Evolutionary conservation across 2,113 vertebrate genomes (phyloP).

Genomic region (Panthera tigris): DNA sequence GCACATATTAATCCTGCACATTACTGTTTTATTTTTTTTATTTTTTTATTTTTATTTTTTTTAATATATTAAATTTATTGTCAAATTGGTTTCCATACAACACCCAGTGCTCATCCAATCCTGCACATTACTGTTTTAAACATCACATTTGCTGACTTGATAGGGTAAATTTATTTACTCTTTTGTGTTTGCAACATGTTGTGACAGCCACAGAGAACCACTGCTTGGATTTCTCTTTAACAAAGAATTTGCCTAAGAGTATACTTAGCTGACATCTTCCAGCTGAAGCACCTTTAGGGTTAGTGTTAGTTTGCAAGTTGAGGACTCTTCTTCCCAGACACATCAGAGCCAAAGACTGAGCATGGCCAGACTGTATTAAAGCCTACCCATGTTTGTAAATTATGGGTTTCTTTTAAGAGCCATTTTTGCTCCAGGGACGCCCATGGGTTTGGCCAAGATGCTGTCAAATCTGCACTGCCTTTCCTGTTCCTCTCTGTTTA

Average conservation of each 20-base stretch:
- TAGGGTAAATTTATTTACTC: neutral
- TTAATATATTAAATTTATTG: too few relatives aligned
- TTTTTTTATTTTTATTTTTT: too few relatives aligned
- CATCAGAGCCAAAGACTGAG: neutral
- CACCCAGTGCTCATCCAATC: neutral
- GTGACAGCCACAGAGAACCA: neutral
- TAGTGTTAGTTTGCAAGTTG: neutral
- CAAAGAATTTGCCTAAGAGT: neutral
- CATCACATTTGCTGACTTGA: neutral
- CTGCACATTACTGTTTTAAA: neutral
- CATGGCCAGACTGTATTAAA: neutral
- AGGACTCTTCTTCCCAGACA: neutral
- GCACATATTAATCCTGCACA: neutral
- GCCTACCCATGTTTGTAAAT: rapidly evolving
- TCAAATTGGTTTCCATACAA: too few relatives aligned
- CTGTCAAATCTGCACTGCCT: neutral
- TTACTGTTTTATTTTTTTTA: neutral
- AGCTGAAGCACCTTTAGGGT: neutral
- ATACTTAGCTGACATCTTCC: too few relatives aligned
- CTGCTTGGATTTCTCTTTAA: neutral
- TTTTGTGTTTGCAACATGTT: neutral
- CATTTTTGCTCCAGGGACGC: neutral
- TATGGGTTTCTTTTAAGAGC: neutral
- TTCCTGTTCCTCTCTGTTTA: neutral
- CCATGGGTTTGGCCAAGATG: neutral